Evolutionary conservation across 2,113 vertebrate species (phyloP).

Genomic region (Colistium nudipinnis): DNA sequence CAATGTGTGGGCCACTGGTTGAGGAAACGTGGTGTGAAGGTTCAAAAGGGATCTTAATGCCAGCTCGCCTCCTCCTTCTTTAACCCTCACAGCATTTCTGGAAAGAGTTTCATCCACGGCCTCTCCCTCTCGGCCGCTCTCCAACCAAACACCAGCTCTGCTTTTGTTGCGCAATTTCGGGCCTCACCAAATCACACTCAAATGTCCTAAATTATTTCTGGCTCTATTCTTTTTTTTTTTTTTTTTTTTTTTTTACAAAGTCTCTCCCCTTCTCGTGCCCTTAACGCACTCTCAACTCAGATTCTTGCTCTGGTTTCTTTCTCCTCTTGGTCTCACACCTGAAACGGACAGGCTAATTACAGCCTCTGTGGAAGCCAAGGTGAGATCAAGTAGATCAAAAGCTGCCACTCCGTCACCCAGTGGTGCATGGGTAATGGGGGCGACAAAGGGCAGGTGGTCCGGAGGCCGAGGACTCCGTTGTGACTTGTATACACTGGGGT

Average conservation of each 20-base stretch:
- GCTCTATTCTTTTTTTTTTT: too few relatives aligned
- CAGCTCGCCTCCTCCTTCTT: slow-evolving; percentile 10
- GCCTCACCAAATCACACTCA: slow-evolving; percentile 22
- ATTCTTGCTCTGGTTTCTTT: slow-evolving; percentile 50
- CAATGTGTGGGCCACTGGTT: slow-evolving; percentile 34
- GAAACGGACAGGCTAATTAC: slow-evolving; percentile 54
- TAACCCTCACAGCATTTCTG: slow-evolving; percentile 36
- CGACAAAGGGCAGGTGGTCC: slow-evolving; percentile 35
- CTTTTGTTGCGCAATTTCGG: slow-evolving; percentile 3
- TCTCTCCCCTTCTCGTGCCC: slow-evolving; percentile 31
- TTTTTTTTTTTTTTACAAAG: slow-evolving; percentile 37
- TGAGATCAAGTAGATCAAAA: slow-evolving; percentile 34
- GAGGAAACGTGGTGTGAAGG: slow-evolving; percentile 52
- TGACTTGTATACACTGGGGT: slow-evolving; percentile 55
- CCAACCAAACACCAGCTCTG: slow-evolving; percentile 15
- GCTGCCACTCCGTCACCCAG: not conserved
- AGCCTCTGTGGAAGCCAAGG: slow-evolving; percentile 47
- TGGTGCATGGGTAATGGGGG: slow-evolving; percentile 19
- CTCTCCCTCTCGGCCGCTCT: slow-evolving; percentile 1
- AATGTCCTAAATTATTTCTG: slow-evolving; percentile 10
- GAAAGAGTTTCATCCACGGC: slow-evolving; percentile 21
- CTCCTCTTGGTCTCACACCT: slow-evolving; percentile 31
- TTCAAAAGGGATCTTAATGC: slow-evolving; percentile 57
- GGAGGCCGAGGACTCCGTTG: slow-evolving; percentile 35
- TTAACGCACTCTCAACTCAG: slow-evolving; percentile 12